Percentiles rank a stretch among this genome's conserved stretches.
Conservation (phyloP, 2,888 invertebrate genomes). For the Dasysyrphus albostriatus region DNA sequence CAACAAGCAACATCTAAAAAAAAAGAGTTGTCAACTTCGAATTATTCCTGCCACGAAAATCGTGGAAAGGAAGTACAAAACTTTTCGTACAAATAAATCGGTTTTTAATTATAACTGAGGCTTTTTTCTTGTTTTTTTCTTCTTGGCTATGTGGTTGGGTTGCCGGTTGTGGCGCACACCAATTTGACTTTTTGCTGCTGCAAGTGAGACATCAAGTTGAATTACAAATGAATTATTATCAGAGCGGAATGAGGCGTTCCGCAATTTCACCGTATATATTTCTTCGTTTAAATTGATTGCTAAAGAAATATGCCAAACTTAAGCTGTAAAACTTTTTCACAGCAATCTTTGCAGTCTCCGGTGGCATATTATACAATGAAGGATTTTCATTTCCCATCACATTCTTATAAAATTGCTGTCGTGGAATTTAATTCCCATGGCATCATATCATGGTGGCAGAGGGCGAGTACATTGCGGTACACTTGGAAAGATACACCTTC, state of each 20-base stretch:
- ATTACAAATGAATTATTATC: conserved; percentile 63
- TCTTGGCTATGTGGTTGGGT: neutral
- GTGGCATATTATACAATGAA: conserved; percentile 40
- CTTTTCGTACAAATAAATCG: conserved; percentile 68
- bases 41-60: conserved; percentile 8
- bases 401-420: conserved; percentile 52
- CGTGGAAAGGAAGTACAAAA: conserved; percentile 22
- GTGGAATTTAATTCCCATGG: conserved; percentile 45
- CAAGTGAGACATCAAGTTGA: conserved; percentile 59
- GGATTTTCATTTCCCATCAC: conserved; percentile 30
- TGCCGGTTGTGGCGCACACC: neutral
- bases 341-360: conserved; percentile 31
- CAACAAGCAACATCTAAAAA: neutral
- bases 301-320: conserved; percentile 30
- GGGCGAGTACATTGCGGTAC: neutral
- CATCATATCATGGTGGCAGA: conserved; percentile 14
- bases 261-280: neutral
- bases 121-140: neutral
- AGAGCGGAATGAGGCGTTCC: conserved; percentile 45
- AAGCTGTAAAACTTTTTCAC: conserved; percentile 20
- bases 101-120: conserved; percentile 64
- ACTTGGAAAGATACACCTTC: neutral
- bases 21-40: conserved; percentile 57
- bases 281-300: conserved; percentile 29
- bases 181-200: conserved; percentile 5